Evolutionary conservation across 2,797 vertebrate genomes (phyloP).

Genomic region (Meriones psammophilus): DNA sequence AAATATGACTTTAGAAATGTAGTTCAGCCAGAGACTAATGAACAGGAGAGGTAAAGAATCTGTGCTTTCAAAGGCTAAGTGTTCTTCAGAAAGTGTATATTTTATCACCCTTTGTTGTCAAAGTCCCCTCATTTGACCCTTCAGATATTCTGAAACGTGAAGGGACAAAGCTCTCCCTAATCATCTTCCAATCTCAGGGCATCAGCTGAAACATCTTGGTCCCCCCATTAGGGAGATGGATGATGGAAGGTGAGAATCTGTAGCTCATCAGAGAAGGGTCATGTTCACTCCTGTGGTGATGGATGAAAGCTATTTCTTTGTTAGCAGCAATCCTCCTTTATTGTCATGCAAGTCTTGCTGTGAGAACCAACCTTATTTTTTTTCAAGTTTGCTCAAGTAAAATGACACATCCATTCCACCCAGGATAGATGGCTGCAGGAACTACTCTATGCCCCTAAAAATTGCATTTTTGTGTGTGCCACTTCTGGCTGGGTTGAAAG

Average conservation of each 20-base stretch:
- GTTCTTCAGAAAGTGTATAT: constrained; percentile 33
- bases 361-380: background rate
- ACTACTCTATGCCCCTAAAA: constrained; percentile 32
- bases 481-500: constrained; percentile 52
- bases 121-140: constrained; percentile 79
- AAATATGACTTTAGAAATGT: constrained; percentile 52
- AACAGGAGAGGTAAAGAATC: constrained; percentile 62
- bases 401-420: constrained; percentile 30
- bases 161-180: constrained; percentile 73
- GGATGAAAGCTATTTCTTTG: constrained; percentile 81
- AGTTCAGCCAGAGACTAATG: constrained; percentile 78
- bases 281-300: constrained; percentile 72
- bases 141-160: constrained; percentile 64
- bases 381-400: constrained; percentile 60
- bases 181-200: constrained; percentile 62
- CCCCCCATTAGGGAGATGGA: constrained; percentile 73
- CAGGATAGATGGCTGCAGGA: constrained; percentile 20
- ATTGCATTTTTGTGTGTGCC: constrained; percentile 36
- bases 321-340: constrained; percentile 69
- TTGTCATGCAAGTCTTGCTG: constrained; percentile 72
- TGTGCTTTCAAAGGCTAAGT: constrained; percentile 60
- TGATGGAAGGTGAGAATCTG: constrained; percentile 67
- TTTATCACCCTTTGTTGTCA: constrained; percentile 64
- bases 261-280: constrained; percentile 71
- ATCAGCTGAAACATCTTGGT: constrained; percentile 62